Conservation (phyloP, 2,797 vertebrate species). For the Gadopsis bispinosus region DNA sequence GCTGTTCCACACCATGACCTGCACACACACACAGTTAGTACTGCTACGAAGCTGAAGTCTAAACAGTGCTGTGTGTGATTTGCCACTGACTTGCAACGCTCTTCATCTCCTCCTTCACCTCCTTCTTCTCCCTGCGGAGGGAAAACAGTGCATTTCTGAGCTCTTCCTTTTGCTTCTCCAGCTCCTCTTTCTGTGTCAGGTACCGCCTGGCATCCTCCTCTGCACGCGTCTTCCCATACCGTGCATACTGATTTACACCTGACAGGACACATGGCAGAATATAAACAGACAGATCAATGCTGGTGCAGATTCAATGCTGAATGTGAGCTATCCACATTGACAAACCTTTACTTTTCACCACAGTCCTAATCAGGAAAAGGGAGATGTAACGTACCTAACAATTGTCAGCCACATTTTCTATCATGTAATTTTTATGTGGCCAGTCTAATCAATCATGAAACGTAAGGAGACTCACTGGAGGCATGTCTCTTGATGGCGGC, state of each 20-base stretch:
- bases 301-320: not conserved
- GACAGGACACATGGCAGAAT: slow-evolving; percentile 9
- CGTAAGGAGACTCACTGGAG: slow-evolving; percentile 87
- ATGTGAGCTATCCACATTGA: not conserved
- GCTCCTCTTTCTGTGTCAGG: slow-evolving; percentile 91
- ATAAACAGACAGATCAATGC: not conserved
- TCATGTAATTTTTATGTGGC: slow-evolving; percentile 16
- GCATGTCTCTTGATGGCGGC: slow-evolving; percentile 92
- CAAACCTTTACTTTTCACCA: not conserved
- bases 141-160: slow-evolving; percentile 87
- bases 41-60: not conserved
- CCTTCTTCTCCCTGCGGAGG: slow-evolving; percentile 90
- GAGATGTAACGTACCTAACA: not conserved
- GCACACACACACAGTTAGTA: slow-evolving; percentile 23
- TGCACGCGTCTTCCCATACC: slow-evolving; percentile 95
- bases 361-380: not conserved
- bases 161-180: slow-evolving; percentile 92
- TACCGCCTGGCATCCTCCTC: slow-evolving; percentile 95
- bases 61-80: slow-evolving; percentile 25
- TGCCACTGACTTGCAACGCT: slow-evolving; percentile 83
- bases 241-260: slow-evolving; percentile 93
- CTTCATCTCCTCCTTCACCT: slow-evolving; percentile 89
- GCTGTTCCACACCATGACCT: slow-evolving; percentile 85
- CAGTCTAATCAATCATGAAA: slow-evolving; percentile 23
- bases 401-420: slow-evolving; percentile 21